Conservation (phyloP, 2,888 invertebrate species). For the Serripes groenlandicus region DNA sequence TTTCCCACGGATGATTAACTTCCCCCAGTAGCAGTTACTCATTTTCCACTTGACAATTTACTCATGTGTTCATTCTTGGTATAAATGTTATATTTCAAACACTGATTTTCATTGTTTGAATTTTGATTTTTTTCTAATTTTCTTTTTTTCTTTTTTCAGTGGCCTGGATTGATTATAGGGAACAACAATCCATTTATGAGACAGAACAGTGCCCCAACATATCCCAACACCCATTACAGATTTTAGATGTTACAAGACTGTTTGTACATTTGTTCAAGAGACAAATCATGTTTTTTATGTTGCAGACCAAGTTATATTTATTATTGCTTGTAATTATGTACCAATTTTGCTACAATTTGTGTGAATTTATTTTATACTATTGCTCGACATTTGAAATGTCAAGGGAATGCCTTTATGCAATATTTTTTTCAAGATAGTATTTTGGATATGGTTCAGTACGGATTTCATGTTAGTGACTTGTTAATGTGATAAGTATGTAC, state of each 20-base stretch:
- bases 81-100: too few species aligned
- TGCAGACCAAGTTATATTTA: neutral
- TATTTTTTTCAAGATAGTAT: neutral
- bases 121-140: neutral
- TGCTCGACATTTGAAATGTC: neutral
- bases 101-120: neutral
- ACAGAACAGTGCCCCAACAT: slow-evolving; percentile 12
- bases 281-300: neutral
- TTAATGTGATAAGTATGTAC: neutral
- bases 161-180: slow-evolving; percentile 45
- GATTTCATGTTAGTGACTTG: neutral
- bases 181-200: slow-evolving; percentile 42
- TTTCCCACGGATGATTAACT: too few species aligned
- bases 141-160: slow-evolving; percentile 46
- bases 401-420: neutral
- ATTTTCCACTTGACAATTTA: too few species aligned
- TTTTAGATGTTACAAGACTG: neutral
- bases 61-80: too few species aligned
- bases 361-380: neutral
- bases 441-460: neutral
- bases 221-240: slow-evolving; percentile 13
- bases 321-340: neutral
- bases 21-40: too few species aligned
- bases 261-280: neutral
- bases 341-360: neutral